Evolutionary conservation across 1,140 invertebrate genomes (phyloP), one percentile per base, ranked within the genome.

Genomic region (Oedothorax gibbosus): DNA sequence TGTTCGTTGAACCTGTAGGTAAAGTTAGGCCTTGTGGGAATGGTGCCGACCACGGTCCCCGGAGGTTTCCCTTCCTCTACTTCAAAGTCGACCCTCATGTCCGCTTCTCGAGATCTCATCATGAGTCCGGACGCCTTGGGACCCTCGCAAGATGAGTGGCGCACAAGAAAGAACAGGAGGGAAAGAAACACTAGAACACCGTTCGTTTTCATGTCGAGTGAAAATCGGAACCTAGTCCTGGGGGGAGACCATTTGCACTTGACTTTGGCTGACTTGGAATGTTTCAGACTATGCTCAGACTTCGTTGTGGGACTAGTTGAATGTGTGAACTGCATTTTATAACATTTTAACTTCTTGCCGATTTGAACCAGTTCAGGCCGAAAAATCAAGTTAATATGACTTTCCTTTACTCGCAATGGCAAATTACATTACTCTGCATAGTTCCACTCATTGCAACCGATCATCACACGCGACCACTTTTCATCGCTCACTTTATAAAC

Each of bases 21-120:
- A 90, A 97, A 97, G 83, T 94, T 95, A 6, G 94, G 93, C 89
- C 96, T 95, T 7, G 93, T 95, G 20, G 96, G 96, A 88, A 98
- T 97, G 86, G 92, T 92, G 15, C 96, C 96, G 7, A 97, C 95
- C 6, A 94, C 88, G 0, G 95, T 96, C 18, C 95, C 96, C 75
- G 93, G 92, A 14, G 95, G 94, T 88, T 95, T 93, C 56, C 95
- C 95, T 90, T 98, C 96, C 60, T 92, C 92, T 66, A 97, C 93
- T 88, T 96, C 94, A 87, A 97, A 93, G 20, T 80, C 68, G 12
- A 87, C 65, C 68, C 86, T 21, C 69, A 83, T 85, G 60, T 87
- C 82, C 3, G 57, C 80, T 68, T 87, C 86, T 7, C 82, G 68
- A 35, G 86, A 87, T 21, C 66, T 79, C 75, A 79, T 75, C 56